These are phyloP conservation scores for Syngnathus typhle DNA, from an alignment of 2,113 vertebrate genomes.

Conservation along the genomic window DNA sequence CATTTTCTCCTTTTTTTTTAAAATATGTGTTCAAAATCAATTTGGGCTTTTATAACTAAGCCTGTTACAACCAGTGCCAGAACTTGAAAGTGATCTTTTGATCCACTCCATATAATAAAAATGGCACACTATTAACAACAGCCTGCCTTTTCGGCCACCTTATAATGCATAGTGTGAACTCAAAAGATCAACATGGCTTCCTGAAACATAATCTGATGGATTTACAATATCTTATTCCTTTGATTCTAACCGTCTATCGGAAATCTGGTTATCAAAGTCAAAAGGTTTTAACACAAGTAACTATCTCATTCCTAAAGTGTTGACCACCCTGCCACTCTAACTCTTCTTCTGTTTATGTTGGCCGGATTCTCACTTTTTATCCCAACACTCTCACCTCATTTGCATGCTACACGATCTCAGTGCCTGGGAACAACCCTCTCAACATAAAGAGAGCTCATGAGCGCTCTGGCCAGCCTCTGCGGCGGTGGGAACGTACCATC, in stretches of 20 bases:
- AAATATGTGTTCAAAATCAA: not conserved
- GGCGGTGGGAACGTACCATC: conserved; percentile 6
- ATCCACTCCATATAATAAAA: no score
- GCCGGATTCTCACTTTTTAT: not conserved
- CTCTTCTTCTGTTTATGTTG: not conserved
- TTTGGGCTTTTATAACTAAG: not conserved
- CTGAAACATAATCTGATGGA: no score
- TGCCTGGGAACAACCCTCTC: conserved; percentile 4
- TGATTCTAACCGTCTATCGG: no score
- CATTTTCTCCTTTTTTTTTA: not conserved
- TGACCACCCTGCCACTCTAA: not conserved
- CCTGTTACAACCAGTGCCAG: not conserved
- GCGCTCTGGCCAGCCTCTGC: not conserved
- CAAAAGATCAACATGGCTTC: no score
- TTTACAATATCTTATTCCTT: no score
- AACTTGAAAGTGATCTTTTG: no score
- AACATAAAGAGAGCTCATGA: conserved; percentile 19
- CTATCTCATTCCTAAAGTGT: not conserved
- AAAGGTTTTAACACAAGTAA: not conserved
- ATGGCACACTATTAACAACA: no score
- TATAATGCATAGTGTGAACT: no score
- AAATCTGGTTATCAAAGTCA: no score
- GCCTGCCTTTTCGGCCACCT: no score
- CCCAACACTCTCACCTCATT: not conserved
- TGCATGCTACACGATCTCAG: conserved; percentile 11